Base-by-base conservation (phyloP, 2,888 invertebrate species). In the Plutella xylostella region DNA sequence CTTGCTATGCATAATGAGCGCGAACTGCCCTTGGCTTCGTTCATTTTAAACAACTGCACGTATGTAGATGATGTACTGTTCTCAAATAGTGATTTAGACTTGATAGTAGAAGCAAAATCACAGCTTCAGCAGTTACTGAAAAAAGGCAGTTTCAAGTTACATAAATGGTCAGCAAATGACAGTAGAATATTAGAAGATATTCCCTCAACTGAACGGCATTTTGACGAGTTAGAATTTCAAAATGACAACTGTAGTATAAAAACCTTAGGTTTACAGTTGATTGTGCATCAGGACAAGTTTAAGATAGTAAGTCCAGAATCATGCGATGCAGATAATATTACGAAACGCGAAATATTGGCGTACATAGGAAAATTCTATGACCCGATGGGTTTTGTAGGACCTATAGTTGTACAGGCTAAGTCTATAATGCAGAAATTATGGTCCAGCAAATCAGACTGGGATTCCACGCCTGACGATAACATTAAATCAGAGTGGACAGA, bases 351-450 rank as follows among this genome's bases (percentile, higher is more conserved):
- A 14, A 34, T 34, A 9, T 17, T 34, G 34, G 17, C 15, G 15
- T 34, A 34, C 15, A 15, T 34, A 9, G 17, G 34, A 15, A 34
- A 15, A 17, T 15, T 34, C 9, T 15, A 17, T 15, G 34, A 15
- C 17, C 34, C 34, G 34, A 7, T 34, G 17, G 34, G 34, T 7
- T 34, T 34, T 4, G 34, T 17, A 15, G 34, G 34, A 9, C 34
- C 34, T 5, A 17, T 34, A 4, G 9, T 34, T 15, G 34, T 34
- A 28, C 11, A 4, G 3, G 28, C 28, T 4, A 28, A 28, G n/a
- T 9, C 28, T 6, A 38, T 49, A 15, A 48, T 51, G 42, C 53
- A 51, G 33, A 18, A 42, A 25, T 12, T 49, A 7, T 53, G 51
- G 51, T 4, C 37, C 14, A 20, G 18, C 2, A 44, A 45, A 12